Conservation (phyloP, 2,113 vertebrate genomes). For the Apodemus speciosus region DNA sequence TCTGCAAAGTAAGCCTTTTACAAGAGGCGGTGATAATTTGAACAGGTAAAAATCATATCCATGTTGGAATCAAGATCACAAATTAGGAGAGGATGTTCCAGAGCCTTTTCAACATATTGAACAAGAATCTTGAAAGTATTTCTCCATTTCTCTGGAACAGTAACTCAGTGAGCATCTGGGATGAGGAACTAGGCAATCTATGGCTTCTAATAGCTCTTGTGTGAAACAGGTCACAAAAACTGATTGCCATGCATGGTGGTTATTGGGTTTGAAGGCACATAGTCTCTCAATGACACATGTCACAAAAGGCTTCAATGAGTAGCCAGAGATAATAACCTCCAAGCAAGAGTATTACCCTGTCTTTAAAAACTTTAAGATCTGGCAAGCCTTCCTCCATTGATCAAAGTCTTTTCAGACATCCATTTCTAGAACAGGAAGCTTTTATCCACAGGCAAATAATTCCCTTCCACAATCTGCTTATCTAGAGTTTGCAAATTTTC, state of each 20-base stretch:
- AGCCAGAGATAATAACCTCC: not conserved
- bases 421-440: not conserved
- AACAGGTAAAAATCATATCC: not conserved
- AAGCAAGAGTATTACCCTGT: not conserved
- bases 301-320: not conserved
- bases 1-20: not conserved
- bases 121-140: not conserved
- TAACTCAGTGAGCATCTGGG: too few relatives aligned
- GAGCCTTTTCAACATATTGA: not conserved
- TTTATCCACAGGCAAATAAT: not conserved
- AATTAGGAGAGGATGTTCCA: not conserved
- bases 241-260: too few relatives aligned
- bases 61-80: not conserved
- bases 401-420: not conserved
- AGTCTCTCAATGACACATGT: not conserved
- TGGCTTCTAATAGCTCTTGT: not conserved
- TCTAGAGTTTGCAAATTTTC: not conserved
- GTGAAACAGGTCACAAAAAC: not conserved
- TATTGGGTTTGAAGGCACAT: not conserved
- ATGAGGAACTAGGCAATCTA: not conserved
- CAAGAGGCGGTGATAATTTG: not conserved
- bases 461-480: not conserved
- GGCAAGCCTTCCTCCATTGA: not conserved
- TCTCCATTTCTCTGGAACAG: not conserved
- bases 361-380: not conserved